Percentiles rank a stretch among this genome's conserved stretches.
Conservation (phyloP, 1,140 invertebrate species). For the Frieseomelitta varia region DNA sequence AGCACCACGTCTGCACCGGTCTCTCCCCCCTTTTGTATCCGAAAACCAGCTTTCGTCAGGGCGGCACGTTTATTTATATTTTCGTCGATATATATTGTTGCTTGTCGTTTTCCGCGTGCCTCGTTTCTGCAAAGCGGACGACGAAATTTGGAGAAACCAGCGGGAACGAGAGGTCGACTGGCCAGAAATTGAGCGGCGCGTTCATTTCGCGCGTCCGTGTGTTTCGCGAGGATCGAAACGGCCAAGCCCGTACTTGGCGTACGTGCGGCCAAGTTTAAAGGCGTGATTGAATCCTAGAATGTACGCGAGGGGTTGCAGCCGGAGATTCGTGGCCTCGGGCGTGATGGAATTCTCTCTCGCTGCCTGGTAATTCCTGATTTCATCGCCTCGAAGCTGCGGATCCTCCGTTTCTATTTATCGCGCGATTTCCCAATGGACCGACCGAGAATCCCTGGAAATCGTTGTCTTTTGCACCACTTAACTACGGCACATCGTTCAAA, state of each 20-base stretch:
- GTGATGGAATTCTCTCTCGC: conserved; percentile 19
- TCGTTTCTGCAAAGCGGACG: neutral
- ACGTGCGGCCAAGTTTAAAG: neutral
- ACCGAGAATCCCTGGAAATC: neutral
- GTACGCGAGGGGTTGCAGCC: neutral
- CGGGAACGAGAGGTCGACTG: neutral
- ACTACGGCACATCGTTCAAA: neutral
- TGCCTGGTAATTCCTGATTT: neutral
- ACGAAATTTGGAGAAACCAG: neutral
- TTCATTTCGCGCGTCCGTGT: no score
- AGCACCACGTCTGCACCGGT: conserved; percentile 13
- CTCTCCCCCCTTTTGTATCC: neutral
- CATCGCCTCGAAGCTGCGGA: neutral
- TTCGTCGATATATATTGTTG: conserved; percentile 18
- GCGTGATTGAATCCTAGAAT: neutral
- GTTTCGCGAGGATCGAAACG: neutral
- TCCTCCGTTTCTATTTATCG: neutral
- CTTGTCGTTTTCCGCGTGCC: conserved; percentile 24
- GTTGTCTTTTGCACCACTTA: neutral
- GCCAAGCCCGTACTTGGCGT: neutral
- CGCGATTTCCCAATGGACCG: neutral
- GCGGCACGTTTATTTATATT: conserved; percentile 63
- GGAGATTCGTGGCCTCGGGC: neutral
- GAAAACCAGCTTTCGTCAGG: conserved; percentile 43
- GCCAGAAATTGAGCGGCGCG: neutral